Conservation (phyloP, 2,888 invertebrate genomes). For the Stenodema calcarata region DNA sequence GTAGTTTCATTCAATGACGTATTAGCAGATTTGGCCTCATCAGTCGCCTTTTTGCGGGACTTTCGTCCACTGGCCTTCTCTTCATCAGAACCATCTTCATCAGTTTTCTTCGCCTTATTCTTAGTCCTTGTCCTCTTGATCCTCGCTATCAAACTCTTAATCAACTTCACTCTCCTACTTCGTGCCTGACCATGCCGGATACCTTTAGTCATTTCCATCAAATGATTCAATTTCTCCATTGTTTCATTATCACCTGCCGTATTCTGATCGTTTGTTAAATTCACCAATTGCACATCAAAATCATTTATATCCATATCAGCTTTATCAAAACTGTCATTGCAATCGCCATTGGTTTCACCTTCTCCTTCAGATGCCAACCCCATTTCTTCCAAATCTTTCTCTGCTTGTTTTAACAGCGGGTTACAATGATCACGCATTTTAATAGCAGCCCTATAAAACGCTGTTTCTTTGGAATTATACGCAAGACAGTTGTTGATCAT, state of each 20-base stretch:
- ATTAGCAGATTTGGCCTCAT: slow-evolving; percentile 53
- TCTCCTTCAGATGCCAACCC: slow-evolving; percentile 63
- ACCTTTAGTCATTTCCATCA: slow-evolving; percentile 51
- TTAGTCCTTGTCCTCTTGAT: slow-evolving; percentile 60
- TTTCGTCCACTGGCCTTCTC: background rate
- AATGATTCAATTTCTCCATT: slow-evolving; percentile 55
- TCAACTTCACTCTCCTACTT: slow-evolving; percentile 67
- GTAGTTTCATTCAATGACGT: background rate
- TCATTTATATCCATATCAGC: slow-evolving; percentile 41
- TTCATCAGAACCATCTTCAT: background rate
- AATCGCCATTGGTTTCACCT: slow-evolving; percentile 60
- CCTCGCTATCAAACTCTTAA: slow-evolving; percentile 68
- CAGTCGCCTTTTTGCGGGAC: slow-evolving; percentile 39
- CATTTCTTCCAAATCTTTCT: slow-evolving; percentile 73
- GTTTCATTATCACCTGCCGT: slow-evolving; percentile 46
- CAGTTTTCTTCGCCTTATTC: slow-evolving; percentile 2
- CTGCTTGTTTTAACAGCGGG: slow-evolving; percentile 78
- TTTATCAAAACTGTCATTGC: slow-evolving; percentile 24
- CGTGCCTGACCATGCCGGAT: slow-evolving; percentile 68
- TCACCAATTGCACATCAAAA: slow-evolving; percentile 49
- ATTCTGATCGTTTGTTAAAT: slow-evolving; percentile 49
- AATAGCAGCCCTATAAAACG: slow-evolving; percentile 88
- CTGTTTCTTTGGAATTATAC: slow-evolving; percentile 94
- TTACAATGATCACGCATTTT: slow-evolving; percentile 90
- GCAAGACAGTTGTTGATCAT: slow-evolving; percentile 95